Evolutionary conservation across 2,797 vertebrate genomes (phyloP).

Genomic region (Urophycis tenuis): DNA sequence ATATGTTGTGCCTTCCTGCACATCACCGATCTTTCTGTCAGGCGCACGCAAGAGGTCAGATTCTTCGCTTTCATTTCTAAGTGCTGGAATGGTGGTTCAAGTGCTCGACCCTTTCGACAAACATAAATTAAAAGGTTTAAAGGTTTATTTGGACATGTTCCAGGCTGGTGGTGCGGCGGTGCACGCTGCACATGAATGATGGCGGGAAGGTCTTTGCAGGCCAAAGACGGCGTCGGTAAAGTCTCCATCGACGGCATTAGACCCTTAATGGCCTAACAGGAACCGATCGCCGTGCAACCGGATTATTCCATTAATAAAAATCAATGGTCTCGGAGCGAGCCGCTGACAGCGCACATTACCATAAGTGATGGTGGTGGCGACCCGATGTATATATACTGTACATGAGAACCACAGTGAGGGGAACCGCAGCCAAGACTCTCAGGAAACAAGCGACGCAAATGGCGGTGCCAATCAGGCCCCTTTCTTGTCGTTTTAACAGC

Average conservation of each 20-base stretch:
- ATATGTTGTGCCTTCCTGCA: slow-evolving; percentile 28
- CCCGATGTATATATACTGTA: too few species aligned
- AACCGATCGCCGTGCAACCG: slow-evolving; percentile 29
- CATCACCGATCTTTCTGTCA: slow-evolving; percentile 19
- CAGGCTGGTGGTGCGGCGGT: background rate
- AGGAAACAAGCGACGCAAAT: slow-evolving; percentile 18
- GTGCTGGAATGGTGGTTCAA: background rate
- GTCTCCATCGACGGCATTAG: background rate
- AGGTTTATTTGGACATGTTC: background rate
- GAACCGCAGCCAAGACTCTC: slow-evolving; percentile 27
- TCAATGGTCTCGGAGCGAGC: slow-evolving; percentile 51
- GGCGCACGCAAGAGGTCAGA: background rate
- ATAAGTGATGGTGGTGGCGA: slow-evolving; percentile 10
- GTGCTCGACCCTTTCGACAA: background rate
- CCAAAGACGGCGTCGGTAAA: background rate
- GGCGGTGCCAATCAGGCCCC: slow-evolving; percentile 16
- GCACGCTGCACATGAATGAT: background rate
- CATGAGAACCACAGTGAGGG: slow-evolving; percentile 10
- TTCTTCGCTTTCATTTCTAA: background rate
- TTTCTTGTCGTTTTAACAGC: slow-evolving; percentile 30
- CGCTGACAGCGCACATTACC: slow-evolving; percentile 15
- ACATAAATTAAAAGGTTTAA: background rate
- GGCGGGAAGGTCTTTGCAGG: background rate
- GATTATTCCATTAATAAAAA: slow-evolving; percentile 41
- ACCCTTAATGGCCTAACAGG: slow-evolving; percentile 17